A percentile compares a stretch with the other conserved stretches of the same genome.
These are phyloP conservation scores for Edolisoma coerulescens DNA, from an alignment of 2,113 vertebrate species.

Conservation along the genomic window DNA sequence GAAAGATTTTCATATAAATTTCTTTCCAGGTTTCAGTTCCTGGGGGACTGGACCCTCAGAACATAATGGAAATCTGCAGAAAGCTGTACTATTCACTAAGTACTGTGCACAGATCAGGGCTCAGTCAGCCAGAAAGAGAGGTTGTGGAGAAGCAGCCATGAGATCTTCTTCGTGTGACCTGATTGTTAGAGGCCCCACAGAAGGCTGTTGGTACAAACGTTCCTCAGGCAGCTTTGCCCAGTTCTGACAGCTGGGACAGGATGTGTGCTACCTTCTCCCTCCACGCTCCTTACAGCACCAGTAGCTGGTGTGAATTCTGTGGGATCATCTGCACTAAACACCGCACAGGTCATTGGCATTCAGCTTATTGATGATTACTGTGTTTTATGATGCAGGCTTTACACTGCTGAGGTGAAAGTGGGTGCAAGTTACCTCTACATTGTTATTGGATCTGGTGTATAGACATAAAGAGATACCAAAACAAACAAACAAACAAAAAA, in stretches of 20 bases:
- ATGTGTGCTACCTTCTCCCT: neutral
- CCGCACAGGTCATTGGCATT: no score
- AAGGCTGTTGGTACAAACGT: neutral
- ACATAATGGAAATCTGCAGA: neutral
- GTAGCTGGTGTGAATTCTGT: neutral
- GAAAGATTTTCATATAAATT: neutral
- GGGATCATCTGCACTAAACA: rapidly evolving
- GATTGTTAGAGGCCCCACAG: neutral
- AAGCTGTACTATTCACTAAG: neutral
- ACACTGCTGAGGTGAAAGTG: neutral
- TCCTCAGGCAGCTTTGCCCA: neutral
- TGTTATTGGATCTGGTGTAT: neutral
- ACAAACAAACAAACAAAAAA: neutral
- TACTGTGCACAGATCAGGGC: neutral
- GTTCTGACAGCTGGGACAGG: neutral
- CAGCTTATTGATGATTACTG: neutral
- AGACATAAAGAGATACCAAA: neutral
- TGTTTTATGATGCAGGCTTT: neutral
- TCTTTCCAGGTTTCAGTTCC: neutral
- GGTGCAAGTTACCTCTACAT: neutral
- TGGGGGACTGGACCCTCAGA: neutral
- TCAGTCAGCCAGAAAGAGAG: neutral
- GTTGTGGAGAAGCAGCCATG: neutral
- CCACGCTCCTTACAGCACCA: rapidly evolving
- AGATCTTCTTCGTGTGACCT: neutral